Evolutionary conservation across 2,113 vertebrate genomes (phyloP).

Genomic region (Ammodytes marinus): DNA sequence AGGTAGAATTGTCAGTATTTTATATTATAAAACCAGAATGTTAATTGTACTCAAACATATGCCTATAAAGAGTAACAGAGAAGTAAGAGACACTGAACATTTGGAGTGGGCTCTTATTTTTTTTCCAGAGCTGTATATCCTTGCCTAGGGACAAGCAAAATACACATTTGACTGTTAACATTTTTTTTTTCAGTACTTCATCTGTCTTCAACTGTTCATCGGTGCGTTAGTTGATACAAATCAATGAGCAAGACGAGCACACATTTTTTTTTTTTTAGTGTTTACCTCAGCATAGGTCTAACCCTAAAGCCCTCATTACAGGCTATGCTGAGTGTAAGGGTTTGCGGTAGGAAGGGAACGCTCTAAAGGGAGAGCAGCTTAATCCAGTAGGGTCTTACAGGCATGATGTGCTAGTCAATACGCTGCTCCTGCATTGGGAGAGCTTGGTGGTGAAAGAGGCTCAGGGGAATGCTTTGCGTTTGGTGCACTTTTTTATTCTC

Average conservation of each 20-base stretch:
- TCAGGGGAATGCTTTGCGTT: constrained; percentile 70
- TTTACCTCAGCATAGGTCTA: constrained; percentile 74
- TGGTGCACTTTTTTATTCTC: constrained; percentile 70
- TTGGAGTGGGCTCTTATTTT: too few species aligned
- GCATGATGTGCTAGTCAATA: constrained; percentile 81
- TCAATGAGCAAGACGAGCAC: constrained; percentile 65
- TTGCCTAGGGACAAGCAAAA: too few species aligned
- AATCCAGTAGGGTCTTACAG: constrained; percentile 80
- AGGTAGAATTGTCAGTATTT: too few species aligned
- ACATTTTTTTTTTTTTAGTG: constrained; percentile 70
- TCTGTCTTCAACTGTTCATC: constrained; percentile 51
- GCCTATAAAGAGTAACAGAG: too few species aligned
- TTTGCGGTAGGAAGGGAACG: constrained; percentile 66
- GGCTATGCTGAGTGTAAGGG: constrained; percentile 69
- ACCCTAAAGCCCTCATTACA: constrained; percentile 76
- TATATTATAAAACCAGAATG: too few species aligned
- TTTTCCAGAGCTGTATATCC: too few species aligned
- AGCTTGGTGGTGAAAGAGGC: constrained; percentile 67
- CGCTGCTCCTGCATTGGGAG: constrained; percentile 68
- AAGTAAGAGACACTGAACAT: too few species aligned
- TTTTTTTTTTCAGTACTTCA: constrained; percentile 7
- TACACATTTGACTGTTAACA: too few species aligned
- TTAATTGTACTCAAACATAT: too few species aligned
- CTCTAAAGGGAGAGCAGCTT: constrained; percentile 70
- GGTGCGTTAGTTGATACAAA: constrained; percentile 63